Percentiles rank a stretch among this genome's conserved stretches.
These are phyloP conservation scores for Pipistrellus pipistrellus DNA, from an alignment of 2,797 vertebrate species.

Conservation along the genomic window DNA sequence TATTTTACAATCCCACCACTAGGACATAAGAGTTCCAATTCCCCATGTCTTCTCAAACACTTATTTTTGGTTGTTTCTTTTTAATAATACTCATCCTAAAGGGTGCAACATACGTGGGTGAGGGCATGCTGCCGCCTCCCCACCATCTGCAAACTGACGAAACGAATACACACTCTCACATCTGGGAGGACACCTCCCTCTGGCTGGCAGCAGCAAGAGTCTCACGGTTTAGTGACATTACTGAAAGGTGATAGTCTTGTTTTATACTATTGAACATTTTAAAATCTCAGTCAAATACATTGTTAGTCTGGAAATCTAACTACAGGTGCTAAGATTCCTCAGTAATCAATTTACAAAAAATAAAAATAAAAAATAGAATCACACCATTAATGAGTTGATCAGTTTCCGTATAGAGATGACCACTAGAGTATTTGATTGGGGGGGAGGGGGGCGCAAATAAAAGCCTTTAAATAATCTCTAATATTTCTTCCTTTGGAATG, in stretches of 20 bases:
- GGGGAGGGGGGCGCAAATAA: background rate
- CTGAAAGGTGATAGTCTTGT: background rate
- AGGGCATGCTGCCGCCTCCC: fast-evolving
- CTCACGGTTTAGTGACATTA: background rate
- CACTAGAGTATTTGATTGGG: conserved; percentile 31
- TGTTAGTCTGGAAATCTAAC: background rate
- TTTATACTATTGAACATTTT: background rate
- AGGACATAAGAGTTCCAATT: background rate
- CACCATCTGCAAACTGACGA: background rate
- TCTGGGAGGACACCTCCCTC: background rate
- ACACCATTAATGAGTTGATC: background rate
- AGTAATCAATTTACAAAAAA: background rate
- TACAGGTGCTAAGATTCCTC: background rate
- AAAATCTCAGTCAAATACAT: background rate
- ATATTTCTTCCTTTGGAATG: background rate
- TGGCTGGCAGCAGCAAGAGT: background rate
- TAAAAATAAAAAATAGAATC: background rate
- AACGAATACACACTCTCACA: too few relatives aligned
- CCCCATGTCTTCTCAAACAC: background rate
- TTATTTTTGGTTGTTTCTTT: background rate
- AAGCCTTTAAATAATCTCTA: background rate
- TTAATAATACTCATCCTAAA: background rate
- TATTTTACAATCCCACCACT: background rate
- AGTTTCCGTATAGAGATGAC: background rate
- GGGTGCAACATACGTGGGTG: background rate